Base-by-base conservation (phyloP, 2,797 vertebrate species). In the Euthynnus affinis region DNA sequence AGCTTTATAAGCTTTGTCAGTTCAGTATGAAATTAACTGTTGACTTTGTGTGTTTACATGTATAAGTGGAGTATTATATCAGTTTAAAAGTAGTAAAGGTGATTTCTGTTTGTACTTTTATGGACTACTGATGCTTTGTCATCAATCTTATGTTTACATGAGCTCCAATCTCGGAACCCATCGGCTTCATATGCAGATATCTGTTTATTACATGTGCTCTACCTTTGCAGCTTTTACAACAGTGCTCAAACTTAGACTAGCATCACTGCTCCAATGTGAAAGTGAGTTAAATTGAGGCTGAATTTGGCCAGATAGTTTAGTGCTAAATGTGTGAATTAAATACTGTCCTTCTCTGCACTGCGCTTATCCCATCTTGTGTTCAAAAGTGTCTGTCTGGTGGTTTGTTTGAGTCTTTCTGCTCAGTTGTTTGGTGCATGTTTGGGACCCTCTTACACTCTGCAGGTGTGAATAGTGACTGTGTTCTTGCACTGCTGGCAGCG, bases 401-500 rank as follows among this genome's bases (percentile, higher is more conserved):
- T 74, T 72, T 73, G 37, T 71, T 80, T 5, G 2, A 15, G 66
- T 74, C 57, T 68, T 25, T 75, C 56, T 64, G 56, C 69, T 74
- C 58, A 8, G 67, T 53, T 13, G 17, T 53, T 78, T 57, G 32
- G 69, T 56, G 61, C 66, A 52, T 55, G 27, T 64, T 8, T 9
- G 23, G 48, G 62, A 5, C 42, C 13, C 40, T 60, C 55, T 93
- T 73, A 96, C 80, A 96, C 93, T 89, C 72, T 76, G 87, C 95
- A 96, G 77, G 92, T 92, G 86, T 96, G 96, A 83, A 94, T 88
- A 61, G 96, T 95, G 81, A 95, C 88, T 0, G 92, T 94, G 82
- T 93, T 95, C 86, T 84, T 90, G 92, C 96, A 95, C 91, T 96
- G 96, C 86, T 95, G 88, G 86, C 96, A 94, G 78, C 92, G 91